Evolutionary conservation across 1,140 invertebrate genomes (phyloP).

Genomic region (Lasaia peninsularis): DNA sequence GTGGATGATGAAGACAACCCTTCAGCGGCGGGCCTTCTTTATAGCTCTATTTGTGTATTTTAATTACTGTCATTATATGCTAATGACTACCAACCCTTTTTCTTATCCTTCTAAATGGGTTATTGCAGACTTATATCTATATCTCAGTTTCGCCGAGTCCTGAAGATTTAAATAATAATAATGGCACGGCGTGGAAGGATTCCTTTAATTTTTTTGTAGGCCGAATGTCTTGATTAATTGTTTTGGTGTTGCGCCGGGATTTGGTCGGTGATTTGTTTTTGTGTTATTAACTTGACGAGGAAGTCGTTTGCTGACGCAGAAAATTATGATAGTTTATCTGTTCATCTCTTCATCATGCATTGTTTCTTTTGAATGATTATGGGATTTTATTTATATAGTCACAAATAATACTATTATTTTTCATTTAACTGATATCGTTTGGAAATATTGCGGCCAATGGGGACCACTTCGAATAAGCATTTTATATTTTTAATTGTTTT

Average conservation of each 20-base stretch:
- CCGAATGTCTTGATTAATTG: conserved; percentile 70
- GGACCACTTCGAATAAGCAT: too few species aligned
- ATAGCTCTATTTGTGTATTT: conserved; percentile 79
- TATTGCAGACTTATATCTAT: conserved; percentile 72
- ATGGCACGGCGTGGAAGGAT: conserved; percentile 51
- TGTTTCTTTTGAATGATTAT: conserved; percentile 1
- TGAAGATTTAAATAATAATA: conserved; percentile 73
- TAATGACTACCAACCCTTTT: conserved; percentile 78
- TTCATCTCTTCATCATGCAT: conserved; percentile 15
- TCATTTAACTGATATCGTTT: too few species aligned
- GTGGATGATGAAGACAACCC: conserved; percentile 74
- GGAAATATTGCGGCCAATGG: too few species aligned
- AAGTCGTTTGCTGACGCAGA: conserved; percentile 63
- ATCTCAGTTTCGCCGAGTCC: conserved; percentile 56
- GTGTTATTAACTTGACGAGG: conserved; percentile 71
- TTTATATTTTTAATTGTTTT: too few species aligned
- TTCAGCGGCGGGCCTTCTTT: conserved; percentile 72
- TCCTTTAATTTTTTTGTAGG: conserved; percentile 56
- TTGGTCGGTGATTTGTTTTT: conserved; percentile 68
- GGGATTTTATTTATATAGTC: background rate
- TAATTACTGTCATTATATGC: conserved; percentile 79
- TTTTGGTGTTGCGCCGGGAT: conserved; percentile 52
- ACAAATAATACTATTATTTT: too few species aligned
- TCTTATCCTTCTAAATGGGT: conserved; percentile 76
- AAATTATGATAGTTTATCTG: conserved; percentile 43